Percentiles rank a stretch among this genome's conserved stretches.
Conservation (phyloP, 2,113 vertebrate species). For the Morphnarchus princeps region DNA sequence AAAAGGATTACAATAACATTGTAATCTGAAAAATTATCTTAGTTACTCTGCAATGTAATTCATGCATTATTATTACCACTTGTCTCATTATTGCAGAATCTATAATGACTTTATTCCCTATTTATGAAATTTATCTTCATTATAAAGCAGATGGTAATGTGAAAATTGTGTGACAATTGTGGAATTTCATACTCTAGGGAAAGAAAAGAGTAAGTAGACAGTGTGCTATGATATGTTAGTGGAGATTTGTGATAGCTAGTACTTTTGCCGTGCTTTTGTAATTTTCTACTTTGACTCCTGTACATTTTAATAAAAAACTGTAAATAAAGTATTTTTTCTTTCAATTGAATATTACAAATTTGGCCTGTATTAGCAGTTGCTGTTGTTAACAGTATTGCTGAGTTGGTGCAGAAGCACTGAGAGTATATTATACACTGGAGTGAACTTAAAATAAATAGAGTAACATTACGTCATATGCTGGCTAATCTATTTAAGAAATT, state of each 20-base stretch:
- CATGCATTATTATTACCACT: neutral
- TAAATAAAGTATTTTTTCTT: neutral
- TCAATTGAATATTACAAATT: neutral
- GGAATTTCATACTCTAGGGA: neutral
- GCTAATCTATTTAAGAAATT: neutral
- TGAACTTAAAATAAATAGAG: neutral
- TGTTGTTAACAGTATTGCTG: neutral
- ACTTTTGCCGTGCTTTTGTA: neutral
- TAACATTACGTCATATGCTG: neutral
- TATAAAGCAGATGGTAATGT: neutral
- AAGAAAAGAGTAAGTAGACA: neutral
- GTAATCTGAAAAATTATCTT: neutral
- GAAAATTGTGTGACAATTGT: neutral
- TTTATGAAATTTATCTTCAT: neutral
- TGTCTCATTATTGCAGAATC: neutral
- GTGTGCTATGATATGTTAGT: neutral
- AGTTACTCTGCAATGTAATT: neutral
- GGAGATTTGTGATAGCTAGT: neutral
- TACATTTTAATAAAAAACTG: neutral
- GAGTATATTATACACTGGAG: neutral
- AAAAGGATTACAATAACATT: neutral
- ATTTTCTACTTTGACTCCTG: neutral
- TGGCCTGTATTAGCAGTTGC: neutral
- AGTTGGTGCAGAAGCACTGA: neutral
- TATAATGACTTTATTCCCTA: neutral